Conservation (phyloP, 2,797 vertebrate genomes). For the Coilia nasus region DNA sequence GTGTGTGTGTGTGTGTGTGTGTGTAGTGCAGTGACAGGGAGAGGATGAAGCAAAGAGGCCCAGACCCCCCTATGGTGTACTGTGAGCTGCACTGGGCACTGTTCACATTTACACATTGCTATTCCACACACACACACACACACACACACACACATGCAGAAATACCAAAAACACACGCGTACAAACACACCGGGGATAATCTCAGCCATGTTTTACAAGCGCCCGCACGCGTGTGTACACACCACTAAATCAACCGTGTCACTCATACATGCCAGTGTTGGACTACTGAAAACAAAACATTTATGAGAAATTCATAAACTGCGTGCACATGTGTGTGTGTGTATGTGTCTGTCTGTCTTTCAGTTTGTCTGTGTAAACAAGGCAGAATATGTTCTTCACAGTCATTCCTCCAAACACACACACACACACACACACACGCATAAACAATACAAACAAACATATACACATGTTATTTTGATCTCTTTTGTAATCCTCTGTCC, state of each 20-base stretch:
- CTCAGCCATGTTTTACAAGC: constrained; percentile 67
- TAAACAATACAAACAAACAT: neutral
- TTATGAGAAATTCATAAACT: constrained; percentile 40
- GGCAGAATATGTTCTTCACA: no score
- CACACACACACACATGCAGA: no score
- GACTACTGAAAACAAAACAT: constrained; percentile 43
- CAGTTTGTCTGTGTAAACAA: no score
- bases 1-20: no score
- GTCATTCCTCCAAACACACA: no score
- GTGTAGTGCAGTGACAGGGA: neutral
- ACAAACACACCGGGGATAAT: constrained; percentile 59
- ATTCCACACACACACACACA: constrained; percentile 56
- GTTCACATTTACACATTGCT: constrained; percentile 66
- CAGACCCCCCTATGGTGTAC: constrained; percentile 17
- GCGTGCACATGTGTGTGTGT: neutral
- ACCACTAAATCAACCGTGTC: constrained; percentile 62
- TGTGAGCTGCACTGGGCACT: constrained; percentile 48
- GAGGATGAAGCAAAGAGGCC: constrained; percentile 33
- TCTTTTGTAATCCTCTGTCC: no score
- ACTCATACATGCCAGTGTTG: constrained; percentile 46
- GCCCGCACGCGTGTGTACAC: constrained; percentile 56
- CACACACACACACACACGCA: neutral
- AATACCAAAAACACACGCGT: no score
- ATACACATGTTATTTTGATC: no score
- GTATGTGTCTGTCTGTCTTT: neutral